Evolutionary conservation across 2,888 invertebrate species (phyloP).

Genomic region (Philaethria dido): DNA sequence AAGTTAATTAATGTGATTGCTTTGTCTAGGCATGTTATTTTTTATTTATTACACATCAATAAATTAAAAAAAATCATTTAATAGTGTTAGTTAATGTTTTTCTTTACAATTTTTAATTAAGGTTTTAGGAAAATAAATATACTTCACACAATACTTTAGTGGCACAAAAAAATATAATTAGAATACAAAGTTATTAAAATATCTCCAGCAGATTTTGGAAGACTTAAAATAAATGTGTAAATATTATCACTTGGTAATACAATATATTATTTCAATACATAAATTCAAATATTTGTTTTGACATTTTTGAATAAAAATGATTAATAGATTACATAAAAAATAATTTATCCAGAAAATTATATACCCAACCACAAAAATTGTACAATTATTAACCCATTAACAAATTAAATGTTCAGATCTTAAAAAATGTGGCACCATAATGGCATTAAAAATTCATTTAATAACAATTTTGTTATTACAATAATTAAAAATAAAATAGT

Average conservation of each 20-base stretch:
- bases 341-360: background rate
- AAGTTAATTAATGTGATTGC: background rate
- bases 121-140: background rate
- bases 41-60: too few species aligned
- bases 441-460: slow-evolving; percentile 51
- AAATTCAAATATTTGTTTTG: background rate
- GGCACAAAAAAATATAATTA: too few species aligned
- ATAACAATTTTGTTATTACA: slow-evolving; percentile 15
- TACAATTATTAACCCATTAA: slow-evolving; percentile 1
- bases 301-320: background rate
- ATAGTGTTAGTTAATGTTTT: too few species aligned
- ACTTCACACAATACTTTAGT: too few species aligned
- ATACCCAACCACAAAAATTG: background rate
- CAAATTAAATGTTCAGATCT: slow-evolving; percentile 49
- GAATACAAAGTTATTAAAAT: too few species aligned
- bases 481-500: background rate
- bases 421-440: slow-evolving; percentile 56
- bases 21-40: too few species aligned
- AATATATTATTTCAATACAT: background rate
- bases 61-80: too few species aligned
- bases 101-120: background rate
- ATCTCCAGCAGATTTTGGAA: background rate
- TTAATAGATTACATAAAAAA: background rate
- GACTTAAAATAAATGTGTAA: background rate
- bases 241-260: background rate